phyloP scores from a whole-genome alignment of 2,113 vertebrate genomes.

The Pogonocichla stellata region DNA sequence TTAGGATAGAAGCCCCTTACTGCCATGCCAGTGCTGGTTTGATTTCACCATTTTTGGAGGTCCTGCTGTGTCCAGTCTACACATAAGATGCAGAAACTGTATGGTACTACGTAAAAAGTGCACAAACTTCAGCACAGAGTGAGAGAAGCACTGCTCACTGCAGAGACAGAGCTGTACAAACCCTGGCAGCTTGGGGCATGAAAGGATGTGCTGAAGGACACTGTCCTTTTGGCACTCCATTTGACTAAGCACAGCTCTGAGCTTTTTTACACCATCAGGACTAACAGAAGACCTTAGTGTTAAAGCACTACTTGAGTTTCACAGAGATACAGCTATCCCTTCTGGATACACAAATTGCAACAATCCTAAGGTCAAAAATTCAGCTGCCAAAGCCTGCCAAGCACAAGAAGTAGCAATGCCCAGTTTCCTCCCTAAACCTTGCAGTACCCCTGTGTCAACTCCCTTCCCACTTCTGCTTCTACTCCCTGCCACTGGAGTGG shows the following conservation, averaged over 20 bases:
- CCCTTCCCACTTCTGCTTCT: constrained; percentile 6
- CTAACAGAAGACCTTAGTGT: background rate
- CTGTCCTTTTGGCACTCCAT: background rate
- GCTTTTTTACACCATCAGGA: background rate
- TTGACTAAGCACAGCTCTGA: background rate
- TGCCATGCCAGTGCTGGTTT: background rate
- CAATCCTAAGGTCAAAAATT: background rate
- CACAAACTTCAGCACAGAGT: background rate
- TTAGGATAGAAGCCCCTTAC: background rate
- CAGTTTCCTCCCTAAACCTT: background rate
- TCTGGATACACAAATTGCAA: background rate
- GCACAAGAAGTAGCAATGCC: background rate
- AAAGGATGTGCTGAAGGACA: background rate
- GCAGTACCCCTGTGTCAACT: background rate
- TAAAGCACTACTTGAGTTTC: background rate
- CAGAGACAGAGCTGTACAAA: background rate
- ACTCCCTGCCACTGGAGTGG: background rate
- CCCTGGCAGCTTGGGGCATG: background rate
- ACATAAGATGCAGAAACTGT: background rate
- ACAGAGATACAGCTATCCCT: background rate
- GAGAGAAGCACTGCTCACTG: background rate
- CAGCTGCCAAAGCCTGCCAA: background rate
- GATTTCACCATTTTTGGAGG: background rate
- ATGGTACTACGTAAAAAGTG: background rate
- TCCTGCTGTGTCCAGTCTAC: background rate